phyloP scores from a whole-genome alignment of 2,113 vertebrate genomes.

The Sitta europaea region DNA sequence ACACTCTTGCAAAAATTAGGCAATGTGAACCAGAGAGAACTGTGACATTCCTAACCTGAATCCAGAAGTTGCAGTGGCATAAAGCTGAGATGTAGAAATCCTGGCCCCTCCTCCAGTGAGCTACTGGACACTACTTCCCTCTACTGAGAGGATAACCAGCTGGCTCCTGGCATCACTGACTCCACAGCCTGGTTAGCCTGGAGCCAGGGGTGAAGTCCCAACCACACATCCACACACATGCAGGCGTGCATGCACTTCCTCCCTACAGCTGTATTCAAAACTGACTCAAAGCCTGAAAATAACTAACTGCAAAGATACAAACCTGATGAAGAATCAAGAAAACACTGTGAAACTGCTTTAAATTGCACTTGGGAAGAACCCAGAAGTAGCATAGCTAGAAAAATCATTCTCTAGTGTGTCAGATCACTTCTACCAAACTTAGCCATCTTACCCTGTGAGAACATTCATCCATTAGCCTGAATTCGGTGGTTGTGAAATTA shows the following conservation, averaged over 20 bases:
- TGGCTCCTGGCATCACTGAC: accelerated
- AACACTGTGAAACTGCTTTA: neutral
- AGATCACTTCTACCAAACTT: neutral
- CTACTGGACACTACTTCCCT: accelerated
- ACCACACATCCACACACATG: accelerated
- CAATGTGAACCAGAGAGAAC: neutral
- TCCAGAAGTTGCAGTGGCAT: neutral
- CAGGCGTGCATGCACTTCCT: neutral
- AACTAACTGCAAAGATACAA: neutral
- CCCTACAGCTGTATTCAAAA: neutral
- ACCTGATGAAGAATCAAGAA: neutral
- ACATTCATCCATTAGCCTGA: constrained; percentile 78
- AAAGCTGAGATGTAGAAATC: neutral
- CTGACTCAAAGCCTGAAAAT: neutral
- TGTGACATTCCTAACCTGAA: neutral
- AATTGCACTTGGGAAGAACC: neutral
- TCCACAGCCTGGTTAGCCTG: neutral
- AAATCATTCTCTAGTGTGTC: neutral
- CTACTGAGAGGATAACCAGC: neutral
- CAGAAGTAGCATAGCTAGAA: neutral
- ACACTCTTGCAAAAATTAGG: neutral
- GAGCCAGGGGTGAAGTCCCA: neutral
- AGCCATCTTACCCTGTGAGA: constrained; percentile 65
- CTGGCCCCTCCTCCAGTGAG: neutral
- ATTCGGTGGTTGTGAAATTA: constrained; percentile 89